Evolutionary conservation across 2,113 vertebrate species (phyloP).

Genomic region (Misgurnus anguillicaudatus): DNA sequence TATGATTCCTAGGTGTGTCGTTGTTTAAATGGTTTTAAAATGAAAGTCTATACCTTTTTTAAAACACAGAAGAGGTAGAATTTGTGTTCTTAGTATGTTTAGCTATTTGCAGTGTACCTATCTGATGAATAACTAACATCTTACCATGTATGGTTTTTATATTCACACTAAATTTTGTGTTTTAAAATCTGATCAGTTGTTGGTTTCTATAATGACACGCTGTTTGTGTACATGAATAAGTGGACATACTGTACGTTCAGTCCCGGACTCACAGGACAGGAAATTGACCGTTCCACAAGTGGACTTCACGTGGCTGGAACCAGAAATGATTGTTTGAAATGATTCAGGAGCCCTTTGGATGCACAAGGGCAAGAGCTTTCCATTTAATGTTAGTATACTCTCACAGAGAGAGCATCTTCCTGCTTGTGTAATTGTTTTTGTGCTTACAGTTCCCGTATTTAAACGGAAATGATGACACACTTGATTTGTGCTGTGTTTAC

Average conservation of each 20-base stretch:
- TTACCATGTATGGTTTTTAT: conserved; percentile 42
- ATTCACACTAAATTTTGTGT: conserved; percentile 49
- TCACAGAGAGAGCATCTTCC: conserved; percentile 90
- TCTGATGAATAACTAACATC: conserved; percentile 40
- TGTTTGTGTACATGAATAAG: conserved; percentile 51
- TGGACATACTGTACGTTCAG: conserved; percentile 49
- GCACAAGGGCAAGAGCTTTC: conserved; percentile 78
- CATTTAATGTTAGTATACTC: conserved; percentile 91
- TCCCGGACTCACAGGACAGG: conserved; percentile 38
- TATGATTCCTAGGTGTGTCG: conserved; percentile 22
- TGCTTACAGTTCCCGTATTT: conserved; percentile 96
- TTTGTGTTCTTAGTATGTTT: conserved; percentile 24
- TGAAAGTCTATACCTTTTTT: not conserved
- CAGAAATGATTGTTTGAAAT: conserved; percentile 74
- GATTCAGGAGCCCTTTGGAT: conserved; percentile 77
- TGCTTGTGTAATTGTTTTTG: conserved; percentile 96
- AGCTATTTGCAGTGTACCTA: conserved; percentile 42
- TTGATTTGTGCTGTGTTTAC: conserved; percentile 96
- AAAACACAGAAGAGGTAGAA: not conserved
- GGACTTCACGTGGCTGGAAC: conserved; percentile 66
- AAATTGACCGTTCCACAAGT: conserved; percentile 54
- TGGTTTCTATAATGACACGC: conserved; percentile 38
- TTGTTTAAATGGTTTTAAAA: conserved; percentile 34
- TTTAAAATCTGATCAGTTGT: conserved; percentile 45
- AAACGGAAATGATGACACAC: conserved; percentile 90